These are phyloP conservation scores for Thaumatotibia leucotreta DNA, from an alignment of 1,140 invertebrate genomes.

Conservation along the genomic window DNA sequence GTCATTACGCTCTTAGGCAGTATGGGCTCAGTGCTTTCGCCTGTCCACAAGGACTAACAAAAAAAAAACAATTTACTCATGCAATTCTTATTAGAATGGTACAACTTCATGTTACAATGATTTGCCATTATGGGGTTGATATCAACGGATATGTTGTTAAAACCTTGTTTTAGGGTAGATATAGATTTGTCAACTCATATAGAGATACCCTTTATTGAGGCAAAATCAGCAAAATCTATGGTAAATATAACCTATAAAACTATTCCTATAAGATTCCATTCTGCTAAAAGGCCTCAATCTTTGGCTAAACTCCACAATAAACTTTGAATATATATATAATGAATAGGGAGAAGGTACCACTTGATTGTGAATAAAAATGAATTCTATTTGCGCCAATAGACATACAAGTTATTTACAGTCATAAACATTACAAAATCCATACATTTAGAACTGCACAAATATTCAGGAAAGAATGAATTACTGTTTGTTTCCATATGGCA, in stretches of 20 bases:
- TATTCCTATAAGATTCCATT: not conserved
- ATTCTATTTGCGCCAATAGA: not conserved
- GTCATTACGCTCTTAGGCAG: no score
- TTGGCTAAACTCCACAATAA: not conserved
- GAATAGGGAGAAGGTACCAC: no score
- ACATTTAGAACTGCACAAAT: not conserved
- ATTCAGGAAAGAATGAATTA: not conserved
- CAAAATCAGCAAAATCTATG: not conserved
- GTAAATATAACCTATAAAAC: not conserved
- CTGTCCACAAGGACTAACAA: no score
- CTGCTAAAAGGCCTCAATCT: not conserved
- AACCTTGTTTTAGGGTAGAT: not conserved
- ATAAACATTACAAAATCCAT: not conserved
- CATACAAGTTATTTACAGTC: not conserved
- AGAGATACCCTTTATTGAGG: not conserved
- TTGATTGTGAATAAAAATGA: not conserved
- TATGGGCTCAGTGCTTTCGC: no score
- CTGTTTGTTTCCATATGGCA: not conserved
- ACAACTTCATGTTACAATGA: slow-evolving; percentile 53
- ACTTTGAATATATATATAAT: no score
- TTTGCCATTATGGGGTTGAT: not conserved
- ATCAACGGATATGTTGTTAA: not conserved
- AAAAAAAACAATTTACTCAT: no score
- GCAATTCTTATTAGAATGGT: not conserved
- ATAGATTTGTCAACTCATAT: not conserved